Base-by-base conservation (phyloP, 2,888 invertebrate species). In the Hoplodrina ambigua region DNA sequence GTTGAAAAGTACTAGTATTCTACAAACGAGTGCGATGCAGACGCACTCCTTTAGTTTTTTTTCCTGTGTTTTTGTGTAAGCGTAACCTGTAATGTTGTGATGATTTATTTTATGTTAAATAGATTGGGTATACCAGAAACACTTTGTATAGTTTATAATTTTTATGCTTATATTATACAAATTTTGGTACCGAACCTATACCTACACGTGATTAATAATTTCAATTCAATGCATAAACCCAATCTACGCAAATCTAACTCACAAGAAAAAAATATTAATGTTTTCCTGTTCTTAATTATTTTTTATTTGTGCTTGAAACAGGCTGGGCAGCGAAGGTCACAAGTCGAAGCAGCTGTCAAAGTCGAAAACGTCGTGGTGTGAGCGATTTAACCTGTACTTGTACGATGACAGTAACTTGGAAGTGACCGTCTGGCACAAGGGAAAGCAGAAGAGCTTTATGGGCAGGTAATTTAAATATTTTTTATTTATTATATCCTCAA, bases 401-500 rank as follows among this genome's bases (percentile, higher is more conserved):
- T 93, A 95, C 68, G 95, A 95, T 59, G 94, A 95, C 69, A 93
- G 80, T 75, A 85, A 84, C 63, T 85, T 96, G 72, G 95, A 96
- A 84, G 87, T 94, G 66, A 93, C 94, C 60, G 91, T 95, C 41
- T 95, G 94, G 95, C 92, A 94, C 76, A 96, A 95, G 87, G 94
- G 92, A 44, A 95, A 93, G 85, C 94, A 94, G 83, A 96, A 95
- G 80, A 92, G 88, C 71, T 96, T 95, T 74, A 93, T 96, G 92
- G 95, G 95, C 86, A 92, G 94, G 95, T 95, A 85, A 55, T 33
- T 17, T 30, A 46, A 8, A 17, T 7, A 17, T 10, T 30, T 1
- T 20, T 41, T 8, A 37, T 25, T 55, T 64, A 17, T 0, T 53
- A 33, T 46, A 13, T 41, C 13, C 13, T 41, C 41, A 7, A 8